Evolutionary conservation across 2,888 invertebrate genomes (phyloP).

Genomic region (Lydus trimaculatus): DNA sequence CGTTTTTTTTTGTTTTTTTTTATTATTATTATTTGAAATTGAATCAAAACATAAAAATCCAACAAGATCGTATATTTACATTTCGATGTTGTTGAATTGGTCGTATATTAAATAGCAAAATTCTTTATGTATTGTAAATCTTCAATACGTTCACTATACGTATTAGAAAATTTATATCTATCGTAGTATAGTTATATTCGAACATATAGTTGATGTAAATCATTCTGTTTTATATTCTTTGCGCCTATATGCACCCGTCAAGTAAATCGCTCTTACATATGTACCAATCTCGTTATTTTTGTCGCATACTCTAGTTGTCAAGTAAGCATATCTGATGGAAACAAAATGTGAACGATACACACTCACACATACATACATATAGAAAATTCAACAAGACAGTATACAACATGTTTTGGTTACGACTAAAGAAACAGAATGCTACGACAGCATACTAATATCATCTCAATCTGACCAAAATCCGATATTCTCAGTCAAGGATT

Average conservation of each 20-base stretch:
- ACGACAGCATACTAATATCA: slow-evolving; percentile 43
- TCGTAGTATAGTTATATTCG: slow-evolving; percentile 10
- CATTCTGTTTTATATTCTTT: slow-evolving; percentile 41
- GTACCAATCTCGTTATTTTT: slow-evolving; percentile 43
- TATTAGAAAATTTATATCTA: slow-evolving; percentile 5
- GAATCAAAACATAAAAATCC: neutral
- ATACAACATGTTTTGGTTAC: slow-evolving; percentile 36
- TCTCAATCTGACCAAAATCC: slow-evolving; percentile 42
- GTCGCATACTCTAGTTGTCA: slow-evolving; percentile 41
- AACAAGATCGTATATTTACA: neutral
- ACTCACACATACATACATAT: neutral
- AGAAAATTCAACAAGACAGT: slow-evolving; percentile 4
- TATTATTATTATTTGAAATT: neutral
- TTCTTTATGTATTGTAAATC: slow-evolving; percentile 10
- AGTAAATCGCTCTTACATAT: slow-evolving; percentile 38
- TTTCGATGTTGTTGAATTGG: slow-evolving; percentile 5
- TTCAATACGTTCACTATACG: neutral
- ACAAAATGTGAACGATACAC: slow-evolving; percentile 25
- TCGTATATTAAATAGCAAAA: slow-evolving; percentile 2
- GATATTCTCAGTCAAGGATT: slow-evolving; percentile 35
- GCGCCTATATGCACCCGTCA: slow-evolving; percentile 41
- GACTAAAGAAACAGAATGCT: slow-evolving; percentile 35
- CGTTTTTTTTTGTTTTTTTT: neutral
- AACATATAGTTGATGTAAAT: slow-evolving; percentile 33
- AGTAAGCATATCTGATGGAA: slow-evolving; percentile 38